Base-by-base conservation (phyloP, 2,888 invertebrate genomes). In the Drosophila atroscutellata region DNA sequence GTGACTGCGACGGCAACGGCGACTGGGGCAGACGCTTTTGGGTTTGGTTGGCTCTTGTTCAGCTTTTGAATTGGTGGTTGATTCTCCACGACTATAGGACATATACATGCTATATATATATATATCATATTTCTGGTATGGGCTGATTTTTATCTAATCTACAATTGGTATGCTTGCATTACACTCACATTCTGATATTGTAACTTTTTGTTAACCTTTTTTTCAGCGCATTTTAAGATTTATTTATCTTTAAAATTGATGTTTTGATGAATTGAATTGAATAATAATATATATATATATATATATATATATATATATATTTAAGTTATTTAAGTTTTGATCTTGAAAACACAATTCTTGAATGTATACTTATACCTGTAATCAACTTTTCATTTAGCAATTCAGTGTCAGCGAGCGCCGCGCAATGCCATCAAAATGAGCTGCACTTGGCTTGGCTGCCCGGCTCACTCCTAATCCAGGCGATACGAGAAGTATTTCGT, bases 401-500 rank as follows among this genome's bases (percentile, higher is more conserved):
- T 28, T 37, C 8, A n/a, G 28, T 20, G 13, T 4, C 28, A 39
- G 39, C 8, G 20, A 39, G 8, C 18, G 34, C 32, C 24, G 26
- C n/a, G 4, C n/a, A 11, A 15, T 5, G 30, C 24, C 58, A 36
- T 55, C 34, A 45, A 51, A 58, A 28, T 6, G 4, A 30, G 45
- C 20, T 72, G 66, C 49, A 60, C 26, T 50, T 55, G 60, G 32
- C 20, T 42, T 34, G 28, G 50, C 50, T 26, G 50, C 57, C 20
- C 56, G 34, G 63, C 28, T 47, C 67, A 56, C 36, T 45, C 71
- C 28, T 24, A 39, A 59, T 39, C 51, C 52, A 68, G 42, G 45
- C 52, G 62, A 56, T 36, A 51, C 55, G 66, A 50, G 61, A 75
- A 75, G 72, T 67, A 73, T 71, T 72, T 76, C 63, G 77, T 73